Base-by-base conservation (phyloP, 2,113 vertebrate species). In the Lepisosteus oculatus region DNA sequence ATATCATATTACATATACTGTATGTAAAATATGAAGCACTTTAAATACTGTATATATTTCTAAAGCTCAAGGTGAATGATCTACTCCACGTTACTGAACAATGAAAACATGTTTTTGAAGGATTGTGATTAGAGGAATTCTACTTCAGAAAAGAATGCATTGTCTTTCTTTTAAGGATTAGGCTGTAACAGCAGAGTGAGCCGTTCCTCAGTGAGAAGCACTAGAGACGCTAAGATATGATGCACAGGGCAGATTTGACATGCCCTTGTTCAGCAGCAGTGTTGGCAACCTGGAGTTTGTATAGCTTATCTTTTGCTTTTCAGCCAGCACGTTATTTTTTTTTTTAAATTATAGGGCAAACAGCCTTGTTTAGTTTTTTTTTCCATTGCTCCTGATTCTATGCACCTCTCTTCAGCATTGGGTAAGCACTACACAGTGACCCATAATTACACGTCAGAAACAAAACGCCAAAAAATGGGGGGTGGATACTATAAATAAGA, bases 281-380 rank as follows among this genome's bases (percentile, higher is more conserved):
- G 61, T 68, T 72, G 12, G 56, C 47, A n/a, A 65, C 65, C 43
- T 45, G 13, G 57, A 43, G 72, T 72, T 42, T 73, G 61, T 9
- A 29, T 5, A 70, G 62, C 72, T 79, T 72, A 78, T 70, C 73
- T 69, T 51, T 57, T 71, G 65, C 11, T 6, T 55, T 45, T 6
- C 55, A 41, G 59, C 41, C 51, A 67, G 72, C 51, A 74, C 43
- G 8, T 67, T 44, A 5, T 47, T 57, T 45, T 65, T 45, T 65
- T 6, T 44, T 74, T 57, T 41, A 8, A 65, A 65, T 65, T n/a
- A 65, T 65, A 65, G 62, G n/a, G 62, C n/a, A 65, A 13, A 11
- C 17, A 11, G 17, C 17, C 62, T 43, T 42, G 62, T 29, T 11
- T 29, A 65, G 29, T 65, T 70, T 42, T 12, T 41, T 63, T 70